Conservation (phyloP, 1,140 invertebrate species). For the Lerema accius region DNA sequence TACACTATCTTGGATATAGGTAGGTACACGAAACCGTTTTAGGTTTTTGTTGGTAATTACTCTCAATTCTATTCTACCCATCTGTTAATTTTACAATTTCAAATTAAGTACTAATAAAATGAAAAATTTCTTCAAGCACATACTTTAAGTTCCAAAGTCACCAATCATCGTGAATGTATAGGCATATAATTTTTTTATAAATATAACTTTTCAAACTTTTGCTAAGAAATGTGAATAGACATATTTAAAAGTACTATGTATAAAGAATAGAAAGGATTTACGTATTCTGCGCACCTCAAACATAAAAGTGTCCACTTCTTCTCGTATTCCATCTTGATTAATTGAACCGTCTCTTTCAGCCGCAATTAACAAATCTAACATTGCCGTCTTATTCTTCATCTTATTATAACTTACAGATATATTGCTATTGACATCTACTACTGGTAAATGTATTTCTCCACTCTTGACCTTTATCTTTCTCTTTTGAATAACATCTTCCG, state of each 20-base stretch:
- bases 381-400: slow-evolving; percentile 28
- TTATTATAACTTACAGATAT: slow-evolving; percentile 6
- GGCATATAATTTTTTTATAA: too few species aligned
- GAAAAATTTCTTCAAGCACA: too few species aligned
- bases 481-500: slow-evolving; percentile 16
- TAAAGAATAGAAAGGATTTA: too few species aligned
- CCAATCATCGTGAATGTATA: too few species aligned
- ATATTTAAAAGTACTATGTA: background rate
- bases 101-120: too few species aligned
- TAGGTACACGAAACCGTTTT: too few species aligned
- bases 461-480: background rate
- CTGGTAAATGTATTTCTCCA: background rate
- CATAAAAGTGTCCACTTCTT: slow-evolving; percentile 40
- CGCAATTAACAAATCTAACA: slow-evolving; percentile 22
- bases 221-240: background rate
- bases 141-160: too few species aligned
- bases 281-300: slow-evolving; percentile 32
- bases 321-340: slow-evolving; percentile 21
- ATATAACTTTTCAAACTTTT: too few species aligned
- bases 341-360: slow-evolving; percentile 25
- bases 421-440: slow-evolving; percentile 7
- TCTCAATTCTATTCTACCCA: too few species aligned
- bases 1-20: too few species aligned
- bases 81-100: too few species aligned
- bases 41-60: too few species aligned